Evolutionary conservation across 2,888 invertebrate species (phyloP), one percentile per base, ranked within the genome.

Genomic region (Buathra laborator): DNA sequence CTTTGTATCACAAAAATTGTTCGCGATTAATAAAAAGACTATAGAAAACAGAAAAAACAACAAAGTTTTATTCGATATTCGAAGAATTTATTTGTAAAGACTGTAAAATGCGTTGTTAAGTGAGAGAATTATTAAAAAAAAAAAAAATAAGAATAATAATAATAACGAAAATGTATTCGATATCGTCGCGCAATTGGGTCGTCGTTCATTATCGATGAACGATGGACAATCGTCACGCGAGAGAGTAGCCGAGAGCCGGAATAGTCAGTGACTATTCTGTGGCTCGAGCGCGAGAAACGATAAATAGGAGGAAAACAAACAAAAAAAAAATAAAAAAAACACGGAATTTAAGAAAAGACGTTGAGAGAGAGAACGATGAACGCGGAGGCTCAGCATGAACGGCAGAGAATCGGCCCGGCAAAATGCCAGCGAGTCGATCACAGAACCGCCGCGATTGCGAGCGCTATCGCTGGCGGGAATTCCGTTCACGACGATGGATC

Each of bases 381-480:
- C 90, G 90, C 90, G 88, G 91, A 91, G 87, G 91, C 87, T 87
- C 85, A 85, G 80, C 91, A 91, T 90, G 91, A 91, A 85, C 89
- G 90, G 89, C 88, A 90, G 82, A 90, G 89, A 88, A 86, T 89
- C 87, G 89, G 89, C 89, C 87, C 87, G 86, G 87, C 75, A 79
- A 87, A 88, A 74, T 85, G 79, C 81, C 88, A 85, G 83, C 87
- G 90, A 87, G 87, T 77, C 78, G 86, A 87, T 29, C 64, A 76
- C 43, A 77, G 75, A 68, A 62, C 80, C 37, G 53, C 81, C 51
- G 68, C 66, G 37, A 75, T 46, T 24, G 64, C 72, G 9, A 19
- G 62, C 48, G 84, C 64, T 29, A 62, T 14, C 71, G 76, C 44
- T 46, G 19, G 64, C 48, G 70, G 64, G 9, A 83, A 82, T 81